Conservation (phyloP, 1,140 invertebrate species). For the Nasonia vitripennis region DNA sequence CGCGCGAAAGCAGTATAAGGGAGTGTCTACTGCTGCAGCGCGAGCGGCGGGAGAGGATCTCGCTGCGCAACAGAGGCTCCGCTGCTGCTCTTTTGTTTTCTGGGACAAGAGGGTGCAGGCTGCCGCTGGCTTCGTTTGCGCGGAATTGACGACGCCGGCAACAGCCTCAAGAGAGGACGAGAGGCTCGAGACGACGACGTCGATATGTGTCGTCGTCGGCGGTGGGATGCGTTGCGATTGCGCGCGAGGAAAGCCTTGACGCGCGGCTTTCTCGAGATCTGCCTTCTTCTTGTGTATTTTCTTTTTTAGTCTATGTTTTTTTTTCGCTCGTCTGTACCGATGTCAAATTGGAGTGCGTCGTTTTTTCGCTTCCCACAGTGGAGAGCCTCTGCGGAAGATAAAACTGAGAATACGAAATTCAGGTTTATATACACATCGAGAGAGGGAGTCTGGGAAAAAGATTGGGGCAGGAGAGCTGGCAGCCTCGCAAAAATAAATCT, state of each 20-base stretch:
- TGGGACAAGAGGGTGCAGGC: slow-evolving; percentile 59
- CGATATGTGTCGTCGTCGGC: background rate
- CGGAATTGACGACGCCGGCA: slow-evolving; percentile 53
- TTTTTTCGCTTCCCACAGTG: background rate
- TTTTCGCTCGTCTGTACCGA: background rate
- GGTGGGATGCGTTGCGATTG: slow-evolving; percentile 20
- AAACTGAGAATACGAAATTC: background rate
- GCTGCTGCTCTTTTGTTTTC: slow-evolving; percentile 66
- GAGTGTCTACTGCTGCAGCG: slow-evolving; percentile 48
- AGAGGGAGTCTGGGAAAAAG: background rate
- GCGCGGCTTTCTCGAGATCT: background rate
- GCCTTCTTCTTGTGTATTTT: too few relatives aligned
- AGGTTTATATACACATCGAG: background rate
- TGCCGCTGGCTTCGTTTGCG: slow-evolving; percentile 60
- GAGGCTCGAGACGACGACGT: background rate
- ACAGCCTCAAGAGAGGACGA: background rate
- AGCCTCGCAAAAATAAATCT: slow-evolving; percentile 19
- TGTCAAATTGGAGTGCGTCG: background rate
- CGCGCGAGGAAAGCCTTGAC: slow-evolving; percentile 6
- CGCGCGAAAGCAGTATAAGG: slow-evolving; percentile 42
- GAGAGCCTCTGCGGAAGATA: background rate
- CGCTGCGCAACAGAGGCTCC: slow-evolving; percentile 50
- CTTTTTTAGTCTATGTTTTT: background rate
- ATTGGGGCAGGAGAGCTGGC: background rate
- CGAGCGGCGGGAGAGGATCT: slow-evolving; percentile 11